phyloP scores from a whole-genome alignment of 2,888 invertebrate species.

The Cryptophagus acutangulus region DNA sequence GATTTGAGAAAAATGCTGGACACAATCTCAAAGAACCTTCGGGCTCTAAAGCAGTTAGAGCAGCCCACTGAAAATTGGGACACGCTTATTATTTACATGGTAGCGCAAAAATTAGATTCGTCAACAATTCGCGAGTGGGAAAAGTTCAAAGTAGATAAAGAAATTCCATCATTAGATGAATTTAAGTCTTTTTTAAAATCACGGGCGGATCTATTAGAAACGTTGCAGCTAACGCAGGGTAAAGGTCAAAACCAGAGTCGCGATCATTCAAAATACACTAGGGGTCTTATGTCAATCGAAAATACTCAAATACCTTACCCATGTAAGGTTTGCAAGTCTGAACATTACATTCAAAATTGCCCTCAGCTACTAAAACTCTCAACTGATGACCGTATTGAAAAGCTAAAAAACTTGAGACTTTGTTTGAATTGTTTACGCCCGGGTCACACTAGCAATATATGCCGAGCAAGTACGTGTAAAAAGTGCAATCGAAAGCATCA shows the following conservation, averaged over 20 bases:
- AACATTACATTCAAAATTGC: constrained; percentile 12
- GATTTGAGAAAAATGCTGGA: constrained; percentile 19
- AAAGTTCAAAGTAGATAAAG: constrained; percentile 3
- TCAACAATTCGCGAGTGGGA: constrained; percentile 15
- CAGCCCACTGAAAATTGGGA: constrained; percentile 20
- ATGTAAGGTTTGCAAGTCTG: constrained; percentile 11
- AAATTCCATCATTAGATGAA: constrained; percentile 11
- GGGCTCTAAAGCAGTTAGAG: constrained; percentile 17
- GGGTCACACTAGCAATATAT: constrained; percentile 3
- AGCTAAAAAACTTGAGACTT: not conserved
- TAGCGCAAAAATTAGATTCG: constrained; percentile 14
- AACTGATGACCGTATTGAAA: constrained; percentile 3
- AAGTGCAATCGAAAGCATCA: constrained; percentile 9
- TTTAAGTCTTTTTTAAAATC: constrained; percentile 11
- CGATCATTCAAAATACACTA: not conserved
- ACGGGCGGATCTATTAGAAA: constrained; percentile 12
- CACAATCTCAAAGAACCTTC: constrained; percentile 17
- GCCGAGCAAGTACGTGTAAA: constrained; percentile 3
- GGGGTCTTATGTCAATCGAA: not conserved
- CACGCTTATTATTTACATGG: constrained; percentile 17
- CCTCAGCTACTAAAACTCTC: constrained; percentile 8
- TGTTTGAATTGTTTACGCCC: constrained; percentile 8
- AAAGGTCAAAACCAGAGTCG: not conserved
- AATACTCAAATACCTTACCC: not conserved
- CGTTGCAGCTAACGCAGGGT: not conserved